phyloP scores from a whole-genome alignment of 2,113 vertebrate genomes.

The Redunca redunca region DNA sequence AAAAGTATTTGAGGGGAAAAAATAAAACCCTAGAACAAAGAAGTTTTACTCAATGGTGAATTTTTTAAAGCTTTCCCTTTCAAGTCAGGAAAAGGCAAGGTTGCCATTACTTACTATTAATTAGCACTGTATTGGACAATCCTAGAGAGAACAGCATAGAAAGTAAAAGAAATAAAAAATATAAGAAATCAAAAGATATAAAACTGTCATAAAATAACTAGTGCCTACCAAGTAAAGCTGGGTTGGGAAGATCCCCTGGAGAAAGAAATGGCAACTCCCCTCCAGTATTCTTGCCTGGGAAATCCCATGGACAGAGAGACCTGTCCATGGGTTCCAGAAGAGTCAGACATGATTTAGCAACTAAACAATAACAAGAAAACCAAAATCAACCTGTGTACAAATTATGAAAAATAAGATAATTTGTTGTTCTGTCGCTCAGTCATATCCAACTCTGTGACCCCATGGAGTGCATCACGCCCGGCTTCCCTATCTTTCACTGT shows the following conservation, averaged over 20 bases:
- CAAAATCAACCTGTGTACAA: not conserved
- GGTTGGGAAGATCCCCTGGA: not conserved
- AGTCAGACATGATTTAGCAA: not conserved
- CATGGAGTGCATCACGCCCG: not conserved
- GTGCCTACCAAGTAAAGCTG: not conserved
- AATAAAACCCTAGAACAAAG: not conserved
- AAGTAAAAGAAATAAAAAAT: not conserved
- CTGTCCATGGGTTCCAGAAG: not conserved
- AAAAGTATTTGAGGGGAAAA: not conserved
- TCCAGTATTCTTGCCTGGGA: not conserved
- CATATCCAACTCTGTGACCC: not conserved
- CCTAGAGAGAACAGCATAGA: not conserved
- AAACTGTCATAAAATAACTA: not conserved
- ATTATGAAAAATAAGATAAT: not conserved
- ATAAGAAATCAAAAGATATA: not conserved
- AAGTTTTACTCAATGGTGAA: not conserved
- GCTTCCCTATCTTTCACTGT: too few relatives aligned
- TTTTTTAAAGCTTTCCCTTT: not conserved
- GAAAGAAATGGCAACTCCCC: not conserved
- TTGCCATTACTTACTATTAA: not conserved
- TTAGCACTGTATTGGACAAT: not conserved
- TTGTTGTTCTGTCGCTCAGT: not conserved
- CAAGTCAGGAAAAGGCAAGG: not conserved
- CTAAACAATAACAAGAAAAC: not conserved
- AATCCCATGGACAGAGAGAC: not conserved